Base-by-base conservation (phyloP, 92 coral and sea anemone genomes). In the Porites lobata region DNA sequence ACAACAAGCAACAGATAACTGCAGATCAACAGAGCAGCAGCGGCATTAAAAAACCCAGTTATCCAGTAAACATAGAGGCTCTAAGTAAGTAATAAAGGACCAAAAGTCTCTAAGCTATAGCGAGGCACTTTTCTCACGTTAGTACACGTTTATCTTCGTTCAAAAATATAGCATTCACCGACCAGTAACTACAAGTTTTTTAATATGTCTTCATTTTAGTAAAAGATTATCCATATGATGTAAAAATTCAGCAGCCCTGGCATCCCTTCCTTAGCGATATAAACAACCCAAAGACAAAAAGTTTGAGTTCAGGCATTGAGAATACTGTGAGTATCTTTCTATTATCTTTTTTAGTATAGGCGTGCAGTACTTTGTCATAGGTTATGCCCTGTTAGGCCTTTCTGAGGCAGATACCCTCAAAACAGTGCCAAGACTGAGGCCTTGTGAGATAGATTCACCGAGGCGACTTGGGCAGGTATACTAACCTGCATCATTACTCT, bases 161-260 rank as follows among this genome's bases (percentile, higher is more conserved):
- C 15, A 14, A 14, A 56, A 56, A 15, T 6, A 62, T 15, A 26
- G 6, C 20, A 10, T 18, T 71, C 17, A 71, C 20, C 8, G 9
- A 11, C 51, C 15, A 32, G 20, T 59, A 50, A 19, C 59, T 24
- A 57, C 26, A 14, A 77, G 8, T 57, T 59, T n/a, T 53, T 58
- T 15, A 14, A 38, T 38, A 12, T 68, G 53, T 18, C 51, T 51
- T 50, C 66, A 9, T 89, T 84, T 8, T 50, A 95, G 98, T 83
- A 50, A 80, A 89, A 64, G 98, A 95, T 74, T 91, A 88, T 74
- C 90, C 91, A 26, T 95, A 76, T 80, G 98, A 95, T 75, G 90
- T 97, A 80, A 95, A 95, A 80, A 87, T 97, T 62, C 94, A 94
- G 81, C 92, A 84, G 65, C 89, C 92, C 50, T 97, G 99, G 99